A percentile compares a stretch with the other conserved stretches of the same genome.
These are phyloP conservation scores for Oreochromis tanganicae DNA, from an alignment of 2,113 vertebrate species.

Conservation along the genomic window DNA sequence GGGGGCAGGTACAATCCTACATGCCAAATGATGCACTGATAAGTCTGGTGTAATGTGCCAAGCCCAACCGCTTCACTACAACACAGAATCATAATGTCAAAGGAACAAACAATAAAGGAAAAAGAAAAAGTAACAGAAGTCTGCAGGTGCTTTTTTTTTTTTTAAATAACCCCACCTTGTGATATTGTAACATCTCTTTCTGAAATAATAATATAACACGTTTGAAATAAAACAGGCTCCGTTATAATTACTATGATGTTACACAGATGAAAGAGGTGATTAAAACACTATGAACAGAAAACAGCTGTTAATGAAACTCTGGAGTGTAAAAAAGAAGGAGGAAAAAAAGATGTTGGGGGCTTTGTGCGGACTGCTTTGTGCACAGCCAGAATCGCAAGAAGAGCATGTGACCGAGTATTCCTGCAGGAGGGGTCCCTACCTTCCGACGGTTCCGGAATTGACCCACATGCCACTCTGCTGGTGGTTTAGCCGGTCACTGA, in stretches of 20 bases:
- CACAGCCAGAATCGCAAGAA: background rate
- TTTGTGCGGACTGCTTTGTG: slow-evolving; percentile 20
- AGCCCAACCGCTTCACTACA: slow-evolving; percentile 57
- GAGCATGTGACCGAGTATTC: slow-evolving; percentile 52
- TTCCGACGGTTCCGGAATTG: slow-evolving; percentile 76
- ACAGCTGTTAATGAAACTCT: background rate
- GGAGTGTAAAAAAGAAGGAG: background rate
- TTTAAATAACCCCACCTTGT: background rate
- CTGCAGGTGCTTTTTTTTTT: background rate
- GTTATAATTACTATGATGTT: background rate
- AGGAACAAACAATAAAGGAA: background rate
- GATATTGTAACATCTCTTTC: background rate
- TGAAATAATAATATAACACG: background rate
- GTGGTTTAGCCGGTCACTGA: slow-evolving; percentile 52
- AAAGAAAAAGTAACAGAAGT: background rate
- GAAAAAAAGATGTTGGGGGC: background rate
- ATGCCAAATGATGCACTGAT: slow-evolving; percentile 37
- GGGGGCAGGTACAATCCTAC: slow-evolving; percentile 9
- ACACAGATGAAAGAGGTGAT: background rate
- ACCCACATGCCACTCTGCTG: slow-evolving; percentile 76
- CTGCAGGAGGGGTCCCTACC: slow-evolving; percentile 64
- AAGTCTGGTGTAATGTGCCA: slow-evolving; percentile 61
- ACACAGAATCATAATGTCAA: background rate
- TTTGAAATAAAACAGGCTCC: background rate
- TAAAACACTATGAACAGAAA: background rate